Percentiles rank a stretch among this genome's conserved stretches.
Evolutionary conservation across 2,113 vertebrate genomes (phyloP).

Genomic region (Lucifuga dentata): DNA sequence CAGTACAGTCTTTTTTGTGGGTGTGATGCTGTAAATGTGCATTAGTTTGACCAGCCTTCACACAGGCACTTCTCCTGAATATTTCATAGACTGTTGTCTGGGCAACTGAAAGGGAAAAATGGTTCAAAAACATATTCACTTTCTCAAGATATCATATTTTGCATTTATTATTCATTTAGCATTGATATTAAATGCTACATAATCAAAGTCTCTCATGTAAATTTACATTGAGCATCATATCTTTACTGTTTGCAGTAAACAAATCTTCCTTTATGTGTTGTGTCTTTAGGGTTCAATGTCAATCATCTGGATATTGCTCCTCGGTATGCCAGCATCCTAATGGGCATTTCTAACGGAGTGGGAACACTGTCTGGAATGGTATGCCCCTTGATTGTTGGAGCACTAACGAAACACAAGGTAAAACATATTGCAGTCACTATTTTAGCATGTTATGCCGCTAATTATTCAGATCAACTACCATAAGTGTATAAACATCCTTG

Average conservation of each 20-base stretch:
- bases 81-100: conserved; percentile 35
- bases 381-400: conserved; percentile 95
- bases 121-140: background rate
- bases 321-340: conserved; percentile 97
- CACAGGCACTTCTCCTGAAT: conserved; percentile 25
- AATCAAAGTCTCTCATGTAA: background rate
- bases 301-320: conserved; percentile 98
- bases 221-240: background rate
- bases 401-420: conserved; percentile 97
- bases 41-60: background rate
- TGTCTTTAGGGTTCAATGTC: conserved; percentile 93
- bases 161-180: too few species aligned
- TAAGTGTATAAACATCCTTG: background rate
- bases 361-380: conserved; percentile 98
- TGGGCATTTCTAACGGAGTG: conserved; percentile 98
- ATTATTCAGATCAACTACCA: too few species aligned
- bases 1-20: background rate
- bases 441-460: background rate
- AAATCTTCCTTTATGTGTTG: background rate
- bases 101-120: background rate
- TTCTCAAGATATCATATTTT: too few species aligned
- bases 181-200: background rate
- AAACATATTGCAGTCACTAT: background rate
- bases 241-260: background rate
- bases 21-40: conserved; percentile 12